Evolutionary conservation across 2,888 invertebrate genomes (phyloP).

Genomic region (Homarus gammarus): DNA sequence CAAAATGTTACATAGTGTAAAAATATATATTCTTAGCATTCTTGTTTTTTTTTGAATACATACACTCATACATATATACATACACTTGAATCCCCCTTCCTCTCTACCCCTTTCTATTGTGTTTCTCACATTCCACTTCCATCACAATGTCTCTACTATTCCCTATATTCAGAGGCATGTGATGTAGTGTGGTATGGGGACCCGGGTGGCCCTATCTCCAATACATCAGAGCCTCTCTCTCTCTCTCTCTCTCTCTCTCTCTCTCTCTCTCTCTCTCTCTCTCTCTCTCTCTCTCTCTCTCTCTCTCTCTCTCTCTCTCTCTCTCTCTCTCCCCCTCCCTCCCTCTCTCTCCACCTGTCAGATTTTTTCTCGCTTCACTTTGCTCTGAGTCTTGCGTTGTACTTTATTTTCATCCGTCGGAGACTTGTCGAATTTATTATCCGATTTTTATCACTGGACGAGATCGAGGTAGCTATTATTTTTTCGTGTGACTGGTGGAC

Average conservation of each 20-base stretch:
- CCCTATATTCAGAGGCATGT: neutral
- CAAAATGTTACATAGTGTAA: no score
- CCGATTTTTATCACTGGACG: no score
- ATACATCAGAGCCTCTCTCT: constrained; percentile 20
- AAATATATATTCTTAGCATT: no score
- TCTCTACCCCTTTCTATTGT: constrained; percentile 15
- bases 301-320: neutral
- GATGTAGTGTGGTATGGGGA: constrained; percentile 26
- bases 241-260: constrained; percentile 21
- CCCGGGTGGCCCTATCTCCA: neutral
- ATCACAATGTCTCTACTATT: constrained; percentile 35
- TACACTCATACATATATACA: no score
- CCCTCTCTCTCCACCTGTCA: neutral
- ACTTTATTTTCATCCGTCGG: no score
- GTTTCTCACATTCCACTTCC: constrained; percentile 26
- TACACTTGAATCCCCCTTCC: neutral
- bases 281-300: constrained; percentile 6
- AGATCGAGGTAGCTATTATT: no score
- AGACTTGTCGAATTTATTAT: no score
- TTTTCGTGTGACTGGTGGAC: no score
- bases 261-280: constrained; percentile 28
- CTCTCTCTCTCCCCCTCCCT: neutral
- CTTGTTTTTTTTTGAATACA: neutral
- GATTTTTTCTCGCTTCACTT: no score
- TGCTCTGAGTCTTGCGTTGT: no score